Evolutionary conservation across 2,113 vertebrate species (phyloP), one percentile per base, ranked within the genome.

Genomic region (Oreochromis niloticus): DNA sequence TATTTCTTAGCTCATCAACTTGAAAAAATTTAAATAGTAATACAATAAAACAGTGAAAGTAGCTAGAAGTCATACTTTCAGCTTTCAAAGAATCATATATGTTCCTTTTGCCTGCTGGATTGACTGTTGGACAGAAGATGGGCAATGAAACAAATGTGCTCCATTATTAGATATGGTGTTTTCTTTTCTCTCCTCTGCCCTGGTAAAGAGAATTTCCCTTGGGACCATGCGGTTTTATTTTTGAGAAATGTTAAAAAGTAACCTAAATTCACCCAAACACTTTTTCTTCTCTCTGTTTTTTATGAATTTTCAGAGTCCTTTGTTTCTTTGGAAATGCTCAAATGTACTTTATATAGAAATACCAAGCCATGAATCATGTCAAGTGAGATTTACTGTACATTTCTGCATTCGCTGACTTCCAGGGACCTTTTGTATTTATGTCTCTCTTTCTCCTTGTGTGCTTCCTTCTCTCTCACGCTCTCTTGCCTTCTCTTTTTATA

Each of bases 281-380:
- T 50, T 83, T 82, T 71, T 81, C 34, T 59, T 85, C 41, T 87
- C 19, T 7, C 1, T 11, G 10, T 32, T 82, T 56, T 63, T 19
- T 59, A 50, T 50, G 50, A 63, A 36, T 90, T 87, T 84, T 86
- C 34, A 14, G 14, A 81, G 43, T 54, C 56, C 73, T 91, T 91
- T 85, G 63, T 90, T 83, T 89, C 73, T 85, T 83, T 80, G 87
- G 71, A 80, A 89, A 87, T 86, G 86, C 81, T 93, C 88, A 86
- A 83, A 91, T 59, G 82, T 85, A 91, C 88, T 91, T 90, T 86
- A 88, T 94, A 91, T 89, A 94, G 89, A 94, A 88, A 84, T 80
- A 90, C 63, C 30, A 57, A 87, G 87, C 79, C 57, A 73, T 90
- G 87, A 88, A 92, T 91, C 87, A 86, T 84, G 88, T 90, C 91